phyloP scores from a whole-genome alignment of 2,888 invertebrate species.

The Chrysodeixis includens region DNA sequence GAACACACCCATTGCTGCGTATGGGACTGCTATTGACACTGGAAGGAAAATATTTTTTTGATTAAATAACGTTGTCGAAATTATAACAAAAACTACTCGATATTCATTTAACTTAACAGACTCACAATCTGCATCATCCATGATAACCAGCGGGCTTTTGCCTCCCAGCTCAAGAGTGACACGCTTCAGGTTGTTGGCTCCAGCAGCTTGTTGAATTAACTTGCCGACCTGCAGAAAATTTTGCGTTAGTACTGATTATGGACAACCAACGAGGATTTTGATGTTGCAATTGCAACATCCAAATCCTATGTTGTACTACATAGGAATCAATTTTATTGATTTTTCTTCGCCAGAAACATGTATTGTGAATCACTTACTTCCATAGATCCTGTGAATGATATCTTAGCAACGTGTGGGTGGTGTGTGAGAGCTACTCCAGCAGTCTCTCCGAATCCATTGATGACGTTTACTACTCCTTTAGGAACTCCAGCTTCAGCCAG shows the following conservation, averaged over 20 bases:
- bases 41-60: constrained; percentile 16
- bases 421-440: constrained; percentile 93
- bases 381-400: constrained; percentile 92
- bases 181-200: constrained; percentile 93
- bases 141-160: constrained; percentile 95
- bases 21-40: constrained; percentile 71
- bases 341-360: too few relatives aligned
- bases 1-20: constrained; percentile 70
- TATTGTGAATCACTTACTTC: constrained; percentile 89
- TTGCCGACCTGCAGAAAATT: constrained; percentile 82
- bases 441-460: constrained; percentile 94
- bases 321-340: too few relatives aligned
- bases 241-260: too few relatives aligned
- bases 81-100: background rate
- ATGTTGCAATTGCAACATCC: too few relatives aligned
- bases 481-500: constrained; percentile 96
- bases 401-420: constrained; percentile 93
- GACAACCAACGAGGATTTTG: too few relatives aligned
- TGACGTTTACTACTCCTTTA: constrained; percentile 95
- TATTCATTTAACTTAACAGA: constrained; percentile 55
- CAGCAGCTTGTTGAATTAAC: constrained; percentile 91
- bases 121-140: constrained; percentile 93
- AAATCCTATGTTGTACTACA: too few relatives aligned
- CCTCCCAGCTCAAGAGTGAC: constrained; percentile 96
- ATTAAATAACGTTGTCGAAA: background rate